Evolutionary conservation across 2,797 vertebrate genomes (phyloP), one percentile per base, ranked within the genome.

Genomic region (Danio albolineatus): DNA sequence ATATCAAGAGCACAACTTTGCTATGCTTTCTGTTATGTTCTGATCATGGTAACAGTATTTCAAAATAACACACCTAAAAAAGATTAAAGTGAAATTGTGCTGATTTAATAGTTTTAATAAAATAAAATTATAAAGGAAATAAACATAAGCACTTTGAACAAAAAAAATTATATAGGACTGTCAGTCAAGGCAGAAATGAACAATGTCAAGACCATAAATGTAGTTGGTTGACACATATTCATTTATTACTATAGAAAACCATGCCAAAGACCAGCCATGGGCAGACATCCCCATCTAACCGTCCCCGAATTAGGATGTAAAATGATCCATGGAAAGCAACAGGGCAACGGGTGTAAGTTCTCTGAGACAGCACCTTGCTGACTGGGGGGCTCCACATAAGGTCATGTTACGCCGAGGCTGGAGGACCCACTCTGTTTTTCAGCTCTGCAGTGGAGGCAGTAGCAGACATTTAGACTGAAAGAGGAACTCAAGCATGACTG

Each of bases 251-350:
- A 60, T 14, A 56, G 8, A 12, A 78, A 78, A 70, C 44, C 36
- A 70, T 0, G 8, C 41, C 56, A 39, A 78, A 78, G 56, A 60
- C 57, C 17, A 71, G 4, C n/a, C 57, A 61, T 53, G 21, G 10
- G 12, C 43, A 39, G 64, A 69, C 64, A 69, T 78, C 41, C 21
- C 36, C 28, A 78, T 19, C 28, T 70, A 70, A 69, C 65, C 9
- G 21, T 69, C 66, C 48, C 70, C 57, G 41, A 69, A 79, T 70
- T 75, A 75, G 76, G 57, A 62, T 59, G 49, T 41, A 70, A 72
- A 57, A 79, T 36, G 57, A 76, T 75, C 65, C 65, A 48, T n/a
- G 17, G 10, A 69, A 38, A 44, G 62, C 70, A 53, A 44, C 54
- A 62, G 62, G 57, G 76, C 38, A 56, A 61, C 0, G 39, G 51